Percentiles rank a stretch among this genome's conserved stretches.
Conservation (phyloP, 2,888 invertebrate species). For the Ophraella communa region DNA sequence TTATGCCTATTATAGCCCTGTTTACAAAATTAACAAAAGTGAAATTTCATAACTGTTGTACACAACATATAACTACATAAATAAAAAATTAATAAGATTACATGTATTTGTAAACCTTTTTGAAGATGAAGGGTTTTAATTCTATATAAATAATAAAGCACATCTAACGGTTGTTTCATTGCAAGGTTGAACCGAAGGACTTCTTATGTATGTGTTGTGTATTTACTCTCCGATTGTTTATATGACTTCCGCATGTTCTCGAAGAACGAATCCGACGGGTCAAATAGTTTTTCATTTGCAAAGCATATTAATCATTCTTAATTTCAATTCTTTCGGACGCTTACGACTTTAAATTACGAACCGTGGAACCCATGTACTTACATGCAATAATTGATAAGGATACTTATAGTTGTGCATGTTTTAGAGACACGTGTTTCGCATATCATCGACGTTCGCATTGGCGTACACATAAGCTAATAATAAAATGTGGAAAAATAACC, state of each 20-base stretch:
- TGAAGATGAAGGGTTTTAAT: too few species aligned
- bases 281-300: slow-evolving; percentile 7
- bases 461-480: slow-evolving; percentile 9
- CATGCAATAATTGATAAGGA: slow-evolving; percentile 34
- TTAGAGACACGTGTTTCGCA: slow-evolving; percentile 42
- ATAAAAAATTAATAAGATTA: too few species aligned
- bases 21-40: too few species aligned
- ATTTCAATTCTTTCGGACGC: slow-evolving; percentile 29
- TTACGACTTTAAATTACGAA: slow-evolving; percentile 28
- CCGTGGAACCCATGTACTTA: slow-evolving; percentile 21
- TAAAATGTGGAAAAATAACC: too few species aligned
- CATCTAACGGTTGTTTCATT: background rate
- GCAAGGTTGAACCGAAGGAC: background rate
- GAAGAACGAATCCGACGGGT: slow-evolving; percentile 2
- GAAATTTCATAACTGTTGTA: too few species aligned
- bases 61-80: too few species aligned
- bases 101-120: too few species aligned
- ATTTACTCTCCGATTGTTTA: background rate
- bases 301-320: slow-evolving; percentile 26
- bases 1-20: too few species aligned
- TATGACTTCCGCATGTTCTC: slow-evolving; percentile 14
- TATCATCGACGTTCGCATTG: slow-evolving; percentile 26
- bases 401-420: slow-evolving; percentile 37
- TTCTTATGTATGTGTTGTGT: background rate
- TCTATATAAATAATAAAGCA: too few species aligned